Conservation (phyloP, 2,888 invertebrate species). For the Ischnus inquisitorius region DNA sequence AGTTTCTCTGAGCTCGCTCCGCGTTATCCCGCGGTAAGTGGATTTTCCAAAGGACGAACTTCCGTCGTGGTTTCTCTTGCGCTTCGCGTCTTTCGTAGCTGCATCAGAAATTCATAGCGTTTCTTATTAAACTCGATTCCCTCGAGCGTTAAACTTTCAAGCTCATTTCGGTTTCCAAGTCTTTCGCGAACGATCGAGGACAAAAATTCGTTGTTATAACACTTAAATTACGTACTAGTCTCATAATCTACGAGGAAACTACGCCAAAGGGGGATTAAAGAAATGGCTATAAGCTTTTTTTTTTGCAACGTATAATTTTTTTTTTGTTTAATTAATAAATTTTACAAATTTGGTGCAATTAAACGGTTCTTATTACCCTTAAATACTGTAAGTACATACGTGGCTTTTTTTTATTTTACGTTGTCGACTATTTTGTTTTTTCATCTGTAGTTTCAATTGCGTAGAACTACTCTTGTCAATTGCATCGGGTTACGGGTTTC, state of each 20-base stretch:
- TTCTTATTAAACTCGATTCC: constrained; percentile 25
- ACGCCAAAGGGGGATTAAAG: background rate
- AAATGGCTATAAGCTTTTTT: background rate
- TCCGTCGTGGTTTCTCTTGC: background rate
- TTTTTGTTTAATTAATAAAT: constrained; percentile 75
- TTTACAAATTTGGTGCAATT: constrained; percentile 80
- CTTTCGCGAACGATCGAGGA: background rate
- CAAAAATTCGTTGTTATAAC: background rate
- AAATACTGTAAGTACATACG: constrained; percentile 76
- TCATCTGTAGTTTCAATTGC: constrained; percentile 55
- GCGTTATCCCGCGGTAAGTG: constrained; percentile 11
- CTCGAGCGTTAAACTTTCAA: constrained; percentile 8
- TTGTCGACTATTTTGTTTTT: constrained; percentile 51
- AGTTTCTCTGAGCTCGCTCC: constrained; percentile 3
- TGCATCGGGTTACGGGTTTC: constrained; percentile 55
- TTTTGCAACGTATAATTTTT: constrained; percentile 77
- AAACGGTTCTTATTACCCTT: constrained; percentile 73
- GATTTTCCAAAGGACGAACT: constrained; percentile 30
- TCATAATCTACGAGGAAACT: constrained; percentile 16
- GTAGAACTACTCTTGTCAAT: constrained; percentile 65
- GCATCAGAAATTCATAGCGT: constrained; percentile 35
- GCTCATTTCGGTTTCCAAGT: background rate
- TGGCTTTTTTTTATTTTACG: constrained; percentile 67
- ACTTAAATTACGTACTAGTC: constrained; percentile 7
- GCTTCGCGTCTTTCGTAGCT: background rate